A percentile compares a stretch with the other conserved stretches of the same genome.
phyloP scores from a whole-genome alignment of 2,888 invertebrate genomes.

The Gari tellinella region DNA sequence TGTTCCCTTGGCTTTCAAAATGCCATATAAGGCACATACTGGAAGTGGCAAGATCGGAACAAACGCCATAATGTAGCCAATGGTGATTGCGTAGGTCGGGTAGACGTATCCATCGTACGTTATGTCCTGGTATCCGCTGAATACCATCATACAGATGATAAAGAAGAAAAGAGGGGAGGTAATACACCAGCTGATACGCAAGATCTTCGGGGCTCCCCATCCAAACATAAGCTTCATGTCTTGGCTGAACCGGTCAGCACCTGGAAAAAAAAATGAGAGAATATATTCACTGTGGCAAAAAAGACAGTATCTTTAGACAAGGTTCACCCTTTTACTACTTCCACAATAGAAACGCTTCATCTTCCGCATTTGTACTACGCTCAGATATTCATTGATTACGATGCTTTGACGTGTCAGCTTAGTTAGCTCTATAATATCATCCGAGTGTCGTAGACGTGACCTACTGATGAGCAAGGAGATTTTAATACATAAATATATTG shows the following conservation, averaged over 20 bases:
- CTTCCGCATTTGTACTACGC: too few species aligned
- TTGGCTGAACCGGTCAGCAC: constrained; percentile 53
- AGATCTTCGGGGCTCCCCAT: constrained; percentile 33
- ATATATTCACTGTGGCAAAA: too few species aligned
- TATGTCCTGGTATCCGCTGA: constrained; percentile 32
- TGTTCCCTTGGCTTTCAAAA: constrained; percentile 17
- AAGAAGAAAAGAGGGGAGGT: constrained; percentile 40
- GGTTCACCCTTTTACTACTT: too few species aligned
- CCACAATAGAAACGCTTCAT: too few species aligned
- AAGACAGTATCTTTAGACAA: too few species aligned
- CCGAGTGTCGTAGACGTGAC: too few species aligned
- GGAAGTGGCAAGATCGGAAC: constrained; percentile 44
- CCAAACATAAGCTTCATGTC: constrained; percentile 58
- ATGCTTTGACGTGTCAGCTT: too few species aligned
- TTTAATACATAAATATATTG: too few species aligned
- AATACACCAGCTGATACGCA: constrained; percentile 57
- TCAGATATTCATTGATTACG: too few species aligned
- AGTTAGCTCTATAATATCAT: too few species aligned
- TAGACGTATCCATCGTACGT: constrained; percentile 41
- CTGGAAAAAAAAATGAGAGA: constrained; percentile 40
- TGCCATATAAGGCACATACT: constrained; percentile 28
- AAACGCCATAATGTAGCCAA: constrained; percentile 36
- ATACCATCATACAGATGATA: constrained; percentile 29
- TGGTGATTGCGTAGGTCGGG: constrained; percentile 29
- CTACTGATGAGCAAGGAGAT: too few species aligned